Percentiles rank a stretch among this genome's conserved stretches.
phyloP scores from a whole-genome alignment of 2,113 vertebrate species.

The Asarcornis scutulata region DNA sequence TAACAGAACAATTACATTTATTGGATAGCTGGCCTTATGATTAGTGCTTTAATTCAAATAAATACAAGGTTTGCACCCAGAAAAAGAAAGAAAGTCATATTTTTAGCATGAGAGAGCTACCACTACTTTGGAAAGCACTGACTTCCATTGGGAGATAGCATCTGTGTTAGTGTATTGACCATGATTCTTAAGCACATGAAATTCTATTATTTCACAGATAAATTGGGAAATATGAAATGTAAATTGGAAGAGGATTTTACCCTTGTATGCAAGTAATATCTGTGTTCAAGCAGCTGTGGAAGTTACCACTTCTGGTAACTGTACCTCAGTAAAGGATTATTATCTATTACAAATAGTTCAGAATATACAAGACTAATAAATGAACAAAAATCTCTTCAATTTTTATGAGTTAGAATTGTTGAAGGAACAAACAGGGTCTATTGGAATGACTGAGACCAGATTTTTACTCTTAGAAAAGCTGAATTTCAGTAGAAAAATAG shows the following conservation, averaged over 20 bases:
- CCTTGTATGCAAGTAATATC: neutral
- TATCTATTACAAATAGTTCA: neutral
- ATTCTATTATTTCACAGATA: neutral
- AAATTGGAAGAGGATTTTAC: neutral
- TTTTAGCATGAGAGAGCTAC: neutral
- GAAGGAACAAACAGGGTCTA: neutral
- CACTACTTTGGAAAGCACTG: neutral
- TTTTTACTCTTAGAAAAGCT: neutral
- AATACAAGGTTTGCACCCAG: neutral
- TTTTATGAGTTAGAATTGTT: neutral
- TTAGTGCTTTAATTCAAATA: neutral
- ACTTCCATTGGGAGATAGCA: neutral
- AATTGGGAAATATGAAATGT: neutral
- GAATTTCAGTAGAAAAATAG: neutral
- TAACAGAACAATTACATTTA: neutral
- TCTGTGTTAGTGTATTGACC: neutral
- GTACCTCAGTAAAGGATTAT: neutral
- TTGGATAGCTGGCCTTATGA: neutral
- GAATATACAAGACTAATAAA: neutral
- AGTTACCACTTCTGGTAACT: neutral
- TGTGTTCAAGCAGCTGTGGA: no score
- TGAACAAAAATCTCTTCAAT: neutral
- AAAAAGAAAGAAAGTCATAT: neutral
- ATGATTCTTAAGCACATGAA: neutral
- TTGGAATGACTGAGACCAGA: neutral